Conservation (phyloP, 2,113 vertebrate species). For the Nycticorax nycticorax region DNA sequence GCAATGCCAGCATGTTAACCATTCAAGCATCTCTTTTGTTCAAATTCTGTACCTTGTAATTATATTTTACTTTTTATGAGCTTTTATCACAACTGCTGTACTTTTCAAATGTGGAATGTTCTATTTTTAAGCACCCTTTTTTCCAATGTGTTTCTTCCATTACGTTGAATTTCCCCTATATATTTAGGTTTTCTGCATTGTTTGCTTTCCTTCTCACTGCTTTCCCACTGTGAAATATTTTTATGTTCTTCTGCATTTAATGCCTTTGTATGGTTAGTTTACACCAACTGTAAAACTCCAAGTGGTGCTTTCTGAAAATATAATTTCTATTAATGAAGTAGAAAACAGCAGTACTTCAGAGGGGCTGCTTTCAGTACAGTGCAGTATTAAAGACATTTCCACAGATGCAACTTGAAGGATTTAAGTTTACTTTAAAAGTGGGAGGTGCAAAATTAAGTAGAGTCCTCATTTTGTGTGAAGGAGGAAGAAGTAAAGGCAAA, state of each 20-base stretch:
- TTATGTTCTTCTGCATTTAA: constrained; percentile 26
- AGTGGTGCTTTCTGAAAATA: not conserved
- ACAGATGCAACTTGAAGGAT: not conserved
- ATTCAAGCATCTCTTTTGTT: not conserved
- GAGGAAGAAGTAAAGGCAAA: not conserved
- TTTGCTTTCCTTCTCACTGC: not conserved
- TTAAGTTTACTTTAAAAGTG: not conserved
- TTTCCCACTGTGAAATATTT: not conserved
- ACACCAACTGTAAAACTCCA: constrained; percentile 3
- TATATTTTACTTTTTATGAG: not conserved
- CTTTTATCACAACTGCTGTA: not conserved
- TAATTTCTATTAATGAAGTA: not conserved
- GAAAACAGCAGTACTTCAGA: not conserved
- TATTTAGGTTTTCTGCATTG: not conserved
- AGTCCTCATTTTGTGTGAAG: not conserved
- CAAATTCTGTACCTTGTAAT: not conserved
- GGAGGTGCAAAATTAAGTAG: not conserved
- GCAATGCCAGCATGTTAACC: not conserved
- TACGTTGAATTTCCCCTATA: not conserved
- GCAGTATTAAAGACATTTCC: not conserved
- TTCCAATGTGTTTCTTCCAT: not conserved
- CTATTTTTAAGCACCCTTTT: not conserved
- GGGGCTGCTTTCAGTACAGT: not conserved
- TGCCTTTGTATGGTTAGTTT: not conserved
- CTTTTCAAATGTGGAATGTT: not conserved